Percentiles rank a stretch among this genome's conserved stretches.
Evolutionary conservation across 2,113 vertebrate genomes (phyloP).

Genomic region (Spilogale gracilis): DNA sequence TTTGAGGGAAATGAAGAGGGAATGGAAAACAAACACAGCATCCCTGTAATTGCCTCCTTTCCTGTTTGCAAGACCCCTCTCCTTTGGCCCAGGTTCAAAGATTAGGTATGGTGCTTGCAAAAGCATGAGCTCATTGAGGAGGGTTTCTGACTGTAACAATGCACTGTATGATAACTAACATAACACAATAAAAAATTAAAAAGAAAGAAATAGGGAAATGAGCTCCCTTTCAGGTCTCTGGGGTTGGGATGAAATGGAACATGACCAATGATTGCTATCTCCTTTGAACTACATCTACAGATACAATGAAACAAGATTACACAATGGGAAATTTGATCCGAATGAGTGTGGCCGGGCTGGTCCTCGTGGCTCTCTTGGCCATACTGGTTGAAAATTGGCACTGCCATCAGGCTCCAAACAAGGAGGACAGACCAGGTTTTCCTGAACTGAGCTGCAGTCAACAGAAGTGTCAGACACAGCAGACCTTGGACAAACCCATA

Average conservation of each 20-base stretch:
- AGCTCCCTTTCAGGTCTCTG: not conserved
- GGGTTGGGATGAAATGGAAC: not conserved
- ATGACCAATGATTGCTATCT: not conserved
- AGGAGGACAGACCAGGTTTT: not conserved
- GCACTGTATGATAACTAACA: too few species aligned
- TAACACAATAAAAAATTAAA: too few species aligned
- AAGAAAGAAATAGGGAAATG: not conserved
- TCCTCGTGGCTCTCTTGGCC: not conserved
- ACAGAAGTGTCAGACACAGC: not conserved
- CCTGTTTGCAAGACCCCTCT: not conserved
- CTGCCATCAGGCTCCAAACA: not conserved
- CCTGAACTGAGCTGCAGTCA: not conserved
- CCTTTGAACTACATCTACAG: not conserved
- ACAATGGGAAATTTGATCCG: not conserved
- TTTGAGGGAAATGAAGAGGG: not conserved
- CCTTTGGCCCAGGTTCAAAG: not conserved
- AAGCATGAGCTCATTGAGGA: not conserved
- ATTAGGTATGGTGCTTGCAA: accelerated
- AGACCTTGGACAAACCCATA: not conserved
- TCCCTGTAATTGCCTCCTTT: not conserved
- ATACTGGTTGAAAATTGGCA: not conserved
- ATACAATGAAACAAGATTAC: not conserved
- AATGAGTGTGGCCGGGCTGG: not conserved
- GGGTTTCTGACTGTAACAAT: too few species aligned
- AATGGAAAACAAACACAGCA: not conserved